These are phyloP conservation scores for Meriones unguiculatus DNA, from an alignment of 2,113 vertebrate genomes.

Conservation along the genomic window DNA sequence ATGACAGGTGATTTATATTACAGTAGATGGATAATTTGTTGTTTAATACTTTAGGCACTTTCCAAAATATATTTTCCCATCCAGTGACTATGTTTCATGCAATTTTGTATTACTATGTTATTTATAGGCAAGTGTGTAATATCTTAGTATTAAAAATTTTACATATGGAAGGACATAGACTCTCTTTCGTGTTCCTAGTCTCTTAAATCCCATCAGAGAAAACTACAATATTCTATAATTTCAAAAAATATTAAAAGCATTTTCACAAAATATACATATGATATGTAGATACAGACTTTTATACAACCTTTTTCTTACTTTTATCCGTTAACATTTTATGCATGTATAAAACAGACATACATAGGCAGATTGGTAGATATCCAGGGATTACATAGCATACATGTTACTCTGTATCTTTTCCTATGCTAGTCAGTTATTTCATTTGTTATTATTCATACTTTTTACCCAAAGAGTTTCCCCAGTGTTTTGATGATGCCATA, in stretches of 20 bases:
- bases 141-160: neutral
- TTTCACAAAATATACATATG: neutral
- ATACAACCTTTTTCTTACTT: too few species aligned
- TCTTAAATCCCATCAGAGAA: neutral
- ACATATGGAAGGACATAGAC: neutral
- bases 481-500: neutral
- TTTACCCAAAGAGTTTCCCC: constrained; percentile 6
- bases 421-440: neutral
- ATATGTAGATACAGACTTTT: neutral
- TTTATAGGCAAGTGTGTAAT: neutral
- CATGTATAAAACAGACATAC: too few species aligned
- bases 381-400: neutral
- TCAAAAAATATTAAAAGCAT: neutral
- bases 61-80: neutral
- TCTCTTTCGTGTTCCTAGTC: neutral
- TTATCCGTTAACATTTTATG: too few species aligned
- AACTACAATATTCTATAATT: neutral
- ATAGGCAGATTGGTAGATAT: neutral
- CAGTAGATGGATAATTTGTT: constrained; percentile 5
- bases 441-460: neutral
- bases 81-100: neutral
- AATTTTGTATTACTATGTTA: constrained; percentile 10
- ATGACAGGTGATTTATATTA: neutral
- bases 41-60: constrained; percentile 14
- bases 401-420: neutral